Percentiles rank a stretch among this genome's conserved stretches.
Evolutionary conservation across 2,888 invertebrate genomes (phyloP).

Genomic region (Sisyra terminalis): DNA sequence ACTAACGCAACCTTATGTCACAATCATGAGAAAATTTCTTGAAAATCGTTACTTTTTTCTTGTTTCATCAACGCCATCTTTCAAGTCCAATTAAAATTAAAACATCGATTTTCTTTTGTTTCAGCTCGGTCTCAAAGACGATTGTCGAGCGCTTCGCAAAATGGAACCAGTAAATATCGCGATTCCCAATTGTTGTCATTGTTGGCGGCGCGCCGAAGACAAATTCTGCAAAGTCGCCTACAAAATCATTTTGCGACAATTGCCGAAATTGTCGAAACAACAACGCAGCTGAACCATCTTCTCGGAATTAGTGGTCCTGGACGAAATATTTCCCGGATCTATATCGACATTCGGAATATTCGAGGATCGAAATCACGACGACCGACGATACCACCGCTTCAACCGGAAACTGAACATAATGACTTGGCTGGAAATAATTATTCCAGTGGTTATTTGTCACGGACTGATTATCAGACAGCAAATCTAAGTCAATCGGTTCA

Average conservation of each 20-base stretch:
- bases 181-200: slow-evolving; percentile 40
- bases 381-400: neutral
- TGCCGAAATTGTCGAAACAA: slow-evolving; percentile 29
- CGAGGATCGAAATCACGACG: neutral
- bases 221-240: slow-evolving; percentile 36
- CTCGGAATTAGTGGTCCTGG: neutral
- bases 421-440: neutral
- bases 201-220: slow-evolving; percentile 41
- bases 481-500: slow-evolving; percentile 2
- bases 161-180: slow-evolving; percentile 16
- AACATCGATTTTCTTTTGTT: too few relatives aligned
- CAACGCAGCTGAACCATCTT: slow-evolving; percentile 16
- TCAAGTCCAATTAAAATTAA: too few relatives aligned
- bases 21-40: too few relatives aligned
- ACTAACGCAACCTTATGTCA: too few relatives aligned
- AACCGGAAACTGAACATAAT: neutral
- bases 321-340: neutral
- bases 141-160: too few relatives aligned
- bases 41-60: too few relatives aligned
- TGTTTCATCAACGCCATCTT: too few relatives aligned
- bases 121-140: too few relatives aligned
- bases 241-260: slow-evolving; percentile 32
- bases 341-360: slow-evolving; percentile 6
- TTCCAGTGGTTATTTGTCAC: neutral
- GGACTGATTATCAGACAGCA: neutral